Evolutionary conservation across 1,140 invertebrate species (phyloP).

Genomic region (Cardiocondyla obscurior): DNA sequence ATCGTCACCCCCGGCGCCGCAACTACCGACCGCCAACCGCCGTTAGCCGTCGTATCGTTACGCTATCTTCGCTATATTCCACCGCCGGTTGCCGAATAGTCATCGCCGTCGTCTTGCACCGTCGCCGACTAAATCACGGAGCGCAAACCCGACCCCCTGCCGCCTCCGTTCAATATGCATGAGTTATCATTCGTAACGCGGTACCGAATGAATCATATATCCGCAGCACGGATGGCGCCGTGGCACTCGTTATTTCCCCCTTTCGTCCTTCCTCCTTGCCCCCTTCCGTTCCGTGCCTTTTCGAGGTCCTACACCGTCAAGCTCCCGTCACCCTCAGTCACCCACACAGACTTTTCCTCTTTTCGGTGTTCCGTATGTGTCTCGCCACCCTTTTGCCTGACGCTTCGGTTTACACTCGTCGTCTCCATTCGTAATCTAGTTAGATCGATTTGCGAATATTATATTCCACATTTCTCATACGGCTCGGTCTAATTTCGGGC

Average conservation of each 20-base stretch:
- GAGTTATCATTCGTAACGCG: conserved; percentile 66
- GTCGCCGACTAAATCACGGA: conserved; percentile 51
- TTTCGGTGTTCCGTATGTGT: not conserved
- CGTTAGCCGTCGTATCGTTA: not conserved
- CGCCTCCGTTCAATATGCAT: conserved; percentile 62
- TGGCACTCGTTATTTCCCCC: conserved; percentile 37
- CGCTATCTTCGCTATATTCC: not conserved
- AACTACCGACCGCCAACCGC: not conserved
- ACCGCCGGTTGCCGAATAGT: conserved; percentile 11
- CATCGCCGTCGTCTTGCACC: not conserved
- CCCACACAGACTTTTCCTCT: not conserved
- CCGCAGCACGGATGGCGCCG: not conserved
- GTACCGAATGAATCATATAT: conserved; percentile 64
- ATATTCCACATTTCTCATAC: not conserved
- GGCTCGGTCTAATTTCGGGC: not conserved
- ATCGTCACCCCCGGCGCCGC: conserved; percentile 3
- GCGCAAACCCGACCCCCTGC: conserved; percentile 48
- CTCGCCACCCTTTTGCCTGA: not conserved
- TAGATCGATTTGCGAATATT: not conserved
- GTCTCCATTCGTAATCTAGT: not conserved
- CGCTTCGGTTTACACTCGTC: not conserved
- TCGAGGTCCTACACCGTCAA: not conserved
- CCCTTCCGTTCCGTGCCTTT: not conserved
- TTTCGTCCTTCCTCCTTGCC: not conserved
- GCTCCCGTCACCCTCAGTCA: not conserved